Evolutionary conservation across 2,797 vertebrate species (phyloP), one percentile per base, ranked within the genome.

Genomic region (Enteromius fasciolatus): DNA sequence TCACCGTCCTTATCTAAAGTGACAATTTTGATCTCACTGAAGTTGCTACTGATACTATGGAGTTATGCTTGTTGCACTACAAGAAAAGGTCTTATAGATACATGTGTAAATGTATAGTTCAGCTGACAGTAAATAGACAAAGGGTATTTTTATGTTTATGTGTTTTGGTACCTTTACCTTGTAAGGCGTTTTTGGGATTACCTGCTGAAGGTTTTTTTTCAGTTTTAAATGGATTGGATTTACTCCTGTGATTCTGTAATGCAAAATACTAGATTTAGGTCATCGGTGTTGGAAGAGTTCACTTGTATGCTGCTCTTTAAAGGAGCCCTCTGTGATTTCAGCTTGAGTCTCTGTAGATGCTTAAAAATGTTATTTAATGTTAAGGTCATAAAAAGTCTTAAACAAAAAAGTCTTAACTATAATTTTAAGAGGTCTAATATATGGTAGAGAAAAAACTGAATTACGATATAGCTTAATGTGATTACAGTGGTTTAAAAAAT

Each of bases 161-260:
- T 4, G 3, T 33, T 52, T 33, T 73, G 18, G 33, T 76, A 44
- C 15, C 23, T 76, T 20, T 18, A 44, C 61, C 23, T 76, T 76
- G 36, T 18, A 76, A 44, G 28, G 23, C 4, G 5, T 63, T 61
- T 76, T 44, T 76, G 11, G 36, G 74, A 76, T 61, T 75, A 41
- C 9, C 33, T 39, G 50, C 18, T 52, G 5, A 6, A 12, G 5
- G 28, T n/a, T 28, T 76, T 41, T 68, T 68, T 54, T 17, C 6
- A 11, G 28, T 39, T n/a, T 67, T 8, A 52, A 39, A 52, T 52
- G 25, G 18, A 15, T 70, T 68, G 17, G 36, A 31, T 80, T 80
- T 41, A n/a, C 74, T 76, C 7, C n/a, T 57, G 54, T 44, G 61
- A 28, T 59, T 20, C 8, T 57, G 20, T 54, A 18, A 28, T 54